Evolutionary conservation across 2,888 invertebrate species (phyloP).

Genomic region (Elmis aenea): DNA sequence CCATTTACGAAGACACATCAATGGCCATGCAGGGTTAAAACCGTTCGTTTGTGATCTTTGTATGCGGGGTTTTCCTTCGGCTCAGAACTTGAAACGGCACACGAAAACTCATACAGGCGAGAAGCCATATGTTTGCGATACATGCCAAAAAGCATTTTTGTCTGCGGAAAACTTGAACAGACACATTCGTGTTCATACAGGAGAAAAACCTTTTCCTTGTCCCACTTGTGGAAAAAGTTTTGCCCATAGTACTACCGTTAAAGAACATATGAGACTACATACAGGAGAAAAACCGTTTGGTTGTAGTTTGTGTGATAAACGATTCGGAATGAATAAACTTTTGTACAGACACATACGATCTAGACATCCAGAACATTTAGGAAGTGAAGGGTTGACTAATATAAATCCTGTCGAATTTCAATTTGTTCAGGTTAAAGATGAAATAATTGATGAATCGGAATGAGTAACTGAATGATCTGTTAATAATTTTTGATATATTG

Average conservation of each 20-base stretch:
- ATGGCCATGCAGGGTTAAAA: constrained; percentile 38
- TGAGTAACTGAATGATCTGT: too few relatives aligned
- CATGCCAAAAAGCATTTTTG: constrained; percentile 34
- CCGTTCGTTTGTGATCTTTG: constrained; percentile 37
- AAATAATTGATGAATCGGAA: too few relatives aligned
- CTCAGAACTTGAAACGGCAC: constrained; percentile 38
- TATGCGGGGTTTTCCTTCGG: constrained; percentile 34
- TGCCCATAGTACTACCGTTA: constrained; percentile 40
- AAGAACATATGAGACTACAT: constrained; percentile 38
- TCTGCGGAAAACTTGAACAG: constrained; percentile 37
- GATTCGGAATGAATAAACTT: constrained; percentile 36
- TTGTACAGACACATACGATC: constrained; percentile 36
- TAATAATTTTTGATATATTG: too few relatives aligned
- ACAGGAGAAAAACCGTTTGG: constrained; percentile 38
- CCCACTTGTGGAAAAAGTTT: constrained; percentile 35
- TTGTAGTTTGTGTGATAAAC: constrained; percentile 33
- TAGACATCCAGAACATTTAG: constrained; percentile 32
- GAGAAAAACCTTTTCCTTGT: constrained; percentile 38
- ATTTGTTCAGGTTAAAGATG: too few relatives aligned
- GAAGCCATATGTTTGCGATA: constrained; percentile 35
- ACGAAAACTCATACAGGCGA: constrained; percentile 40
- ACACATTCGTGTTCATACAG: constrained; percentile 39
- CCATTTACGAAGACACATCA: constrained; percentile 37
- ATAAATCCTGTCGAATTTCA: too few relatives aligned
- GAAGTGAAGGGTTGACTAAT: too few relatives aligned